Base-by-base conservation (phyloP, 2,797 vertebrate species). In the Pseudochaenichthys georgianus region DNA sequence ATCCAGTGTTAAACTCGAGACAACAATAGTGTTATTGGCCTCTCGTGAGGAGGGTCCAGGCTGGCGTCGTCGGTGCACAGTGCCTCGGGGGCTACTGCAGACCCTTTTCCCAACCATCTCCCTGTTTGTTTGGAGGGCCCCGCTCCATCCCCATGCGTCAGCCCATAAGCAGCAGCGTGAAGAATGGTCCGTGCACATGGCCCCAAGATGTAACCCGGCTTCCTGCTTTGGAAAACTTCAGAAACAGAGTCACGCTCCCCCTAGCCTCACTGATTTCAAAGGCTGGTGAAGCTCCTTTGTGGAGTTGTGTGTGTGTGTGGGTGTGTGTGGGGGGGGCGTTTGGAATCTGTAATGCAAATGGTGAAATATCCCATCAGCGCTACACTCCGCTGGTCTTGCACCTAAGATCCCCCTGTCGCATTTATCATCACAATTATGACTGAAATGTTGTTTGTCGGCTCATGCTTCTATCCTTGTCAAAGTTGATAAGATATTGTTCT, bases 171-270 rank as follows among this genome's bases (percentile, higher is more conserved):
- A 69, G 81, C 77, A 75, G 82, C 43, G 45, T 55, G 46, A 65
- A 78, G 78, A 78, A 63, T 70, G 31, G 74, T 38, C 6, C 13
- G 55, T 74, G 85, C 93, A 94, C 88, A 89, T 93, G 93, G 90
- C 69, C 78, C 87, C 90, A 92, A 93, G 88, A 94, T 93, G 94
- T 93, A 86, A 74, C 50, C 74, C 10, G 53, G 61, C 80, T 84
- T 81, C 80, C 78, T 79, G 77, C 67, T 64, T 84, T 7, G 45
- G 84, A 86, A 88, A 81, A 85, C 71, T 82, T 83, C 64, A 63
- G 43, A 88, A 84, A 85, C 78, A 51, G 59, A 92, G 83, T 86
- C 80, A 82, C 55, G 68, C 72, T 82, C 77, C 75, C 78, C 72
- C 45, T 9, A 62, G 73, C 55, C 57, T 23, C 73, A 31, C 72